A percentile compares a stretch with the other conserved stretches of the same genome.
These are phyloP conservation scores for Bolinopsis microptera DNA, from an alignment of 37 sponge, comb jelly and placozoan species.

Conservation along the genomic window DNA sequence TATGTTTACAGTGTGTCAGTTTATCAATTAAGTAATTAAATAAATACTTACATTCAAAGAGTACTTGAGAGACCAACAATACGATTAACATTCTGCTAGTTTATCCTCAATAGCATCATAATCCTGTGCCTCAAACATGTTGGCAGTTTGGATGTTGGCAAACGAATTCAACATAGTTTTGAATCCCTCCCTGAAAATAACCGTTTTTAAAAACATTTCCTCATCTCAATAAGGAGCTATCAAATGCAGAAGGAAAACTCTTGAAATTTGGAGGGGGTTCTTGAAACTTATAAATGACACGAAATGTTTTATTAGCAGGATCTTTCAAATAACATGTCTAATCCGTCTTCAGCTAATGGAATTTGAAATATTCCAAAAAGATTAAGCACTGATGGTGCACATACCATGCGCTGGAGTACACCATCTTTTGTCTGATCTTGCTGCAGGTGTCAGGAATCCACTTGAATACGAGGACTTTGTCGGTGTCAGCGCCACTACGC, in stretches of 20 bases:
- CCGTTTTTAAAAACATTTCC: too few relatives aligned
- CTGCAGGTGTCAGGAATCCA: not conserved
- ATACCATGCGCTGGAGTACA: conserved; percentile 19
- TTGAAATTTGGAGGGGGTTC: too few relatives aligned
- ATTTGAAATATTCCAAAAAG: too few relatives aligned
- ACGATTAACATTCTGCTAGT: not conserved
- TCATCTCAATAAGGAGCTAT: too few relatives aligned
- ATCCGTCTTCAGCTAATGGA: too few relatives aligned
- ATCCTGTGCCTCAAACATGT: conserved; percentile 19
- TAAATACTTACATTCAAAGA: not conserved
- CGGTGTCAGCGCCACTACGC: not conserved
- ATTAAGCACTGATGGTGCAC: too few relatives aligned
- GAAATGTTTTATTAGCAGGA: too few relatives aligned
- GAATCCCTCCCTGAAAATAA: not conserved
- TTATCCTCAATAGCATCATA: not conserved
- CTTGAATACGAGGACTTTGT: not conserved
- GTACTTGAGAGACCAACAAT: not conserved
- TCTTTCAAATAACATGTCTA: too few relatives aligned
- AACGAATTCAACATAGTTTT: not conserved
- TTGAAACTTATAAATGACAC: too few relatives aligned
- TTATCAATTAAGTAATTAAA: too few relatives aligned
- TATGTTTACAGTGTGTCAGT: too few relatives aligned
- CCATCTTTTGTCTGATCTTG: not conserved
- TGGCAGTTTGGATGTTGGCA: not conserved
- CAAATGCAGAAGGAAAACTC: too few relatives aligned